These are phyloP conservation scores for Leucoptera coffeella DNA, from an alignment of 2,888 invertebrate genomes.

Conservation along the genomic window DNA sequence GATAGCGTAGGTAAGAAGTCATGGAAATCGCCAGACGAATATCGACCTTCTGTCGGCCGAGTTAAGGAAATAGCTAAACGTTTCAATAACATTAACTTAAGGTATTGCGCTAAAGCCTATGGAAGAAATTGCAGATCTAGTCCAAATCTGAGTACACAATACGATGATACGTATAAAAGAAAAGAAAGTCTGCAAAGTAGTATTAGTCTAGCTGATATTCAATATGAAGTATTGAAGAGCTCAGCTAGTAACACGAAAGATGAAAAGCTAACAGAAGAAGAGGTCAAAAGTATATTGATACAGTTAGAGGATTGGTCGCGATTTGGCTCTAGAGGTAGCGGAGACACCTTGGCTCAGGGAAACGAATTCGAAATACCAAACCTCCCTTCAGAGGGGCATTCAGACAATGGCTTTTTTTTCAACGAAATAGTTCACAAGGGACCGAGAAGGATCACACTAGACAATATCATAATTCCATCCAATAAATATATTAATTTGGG, in stretches of 20 bases:
- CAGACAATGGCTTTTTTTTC: constrained; percentile 28
- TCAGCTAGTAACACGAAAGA: constrained; percentile 22
- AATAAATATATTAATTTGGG: too few species aligned
- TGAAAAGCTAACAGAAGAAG: constrained; percentile 30
- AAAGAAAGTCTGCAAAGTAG: constrained; percentile 22
- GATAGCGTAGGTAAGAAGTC: constrained; percentile 44
- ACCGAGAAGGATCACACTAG: constrained; percentile 39
- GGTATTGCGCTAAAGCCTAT: constrained; percentile 30
- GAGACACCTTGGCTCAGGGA: constrained; percentile 38
- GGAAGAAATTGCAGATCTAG: constrained; percentile 40
- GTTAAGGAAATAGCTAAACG: constrained; percentile 66
- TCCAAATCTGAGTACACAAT: constrained; percentile 32
- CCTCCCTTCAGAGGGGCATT: constrained; percentile 30
- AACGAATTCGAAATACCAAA: constrained; percentile 41
- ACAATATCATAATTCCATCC: constrained; percentile 20
- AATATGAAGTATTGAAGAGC: constrained; percentile 27
- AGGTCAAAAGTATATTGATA: constrained; percentile 40
- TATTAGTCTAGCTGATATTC: constrained; percentile 34
- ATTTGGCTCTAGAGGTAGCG: constrained; percentile 40
- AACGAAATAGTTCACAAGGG: constrained; percentile 46
- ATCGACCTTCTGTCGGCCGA: constrained; percentile 60
- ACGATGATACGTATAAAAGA: constrained; percentile 14
- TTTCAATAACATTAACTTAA: constrained; percentile 52
- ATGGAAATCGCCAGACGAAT: constrained; percentile 67
- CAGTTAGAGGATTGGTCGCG: constrained; percentile 44